Percentiles rank a stretch among this genome's conserved stretches.
These are phyloP conservation scores for Struthio camelus DNA, from an alignment of 2,113 vertebrate genomes.

Conservation along the genomic window DNA sequence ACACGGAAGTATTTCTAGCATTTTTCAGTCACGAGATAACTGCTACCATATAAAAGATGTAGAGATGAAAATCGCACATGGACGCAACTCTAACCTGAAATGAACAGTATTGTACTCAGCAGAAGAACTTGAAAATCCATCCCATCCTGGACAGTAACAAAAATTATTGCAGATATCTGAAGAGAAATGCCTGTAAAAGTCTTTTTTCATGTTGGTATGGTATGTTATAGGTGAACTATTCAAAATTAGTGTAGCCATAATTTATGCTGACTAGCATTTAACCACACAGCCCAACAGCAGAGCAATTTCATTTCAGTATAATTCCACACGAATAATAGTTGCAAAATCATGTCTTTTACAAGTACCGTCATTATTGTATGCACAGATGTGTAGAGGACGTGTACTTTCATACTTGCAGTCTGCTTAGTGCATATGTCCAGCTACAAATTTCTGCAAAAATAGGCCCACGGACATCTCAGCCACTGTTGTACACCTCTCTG, in stretches of 20 bases:
- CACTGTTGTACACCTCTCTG: neutral
- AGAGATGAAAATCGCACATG: neutral
- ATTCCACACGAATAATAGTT: neutral
- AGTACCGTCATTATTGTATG: neutral
- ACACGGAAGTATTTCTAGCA: neutral
- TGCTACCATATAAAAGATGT: neutral
- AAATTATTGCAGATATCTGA: neutral
- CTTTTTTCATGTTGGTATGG: neutral
- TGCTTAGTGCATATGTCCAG: neutral
- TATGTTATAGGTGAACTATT: fast-evolving
- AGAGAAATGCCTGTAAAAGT: neutral
- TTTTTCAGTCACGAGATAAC: neutral
- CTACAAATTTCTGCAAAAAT: neutral
- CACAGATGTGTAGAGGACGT: neutral
- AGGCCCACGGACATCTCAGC: neutral
- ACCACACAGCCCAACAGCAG: neutral
- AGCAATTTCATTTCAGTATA: neutral
- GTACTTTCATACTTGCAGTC: neutral
- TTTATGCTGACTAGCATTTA: neutral
- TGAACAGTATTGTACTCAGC: neutral
- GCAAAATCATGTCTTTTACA: neutral
- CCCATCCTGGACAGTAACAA: neutral
- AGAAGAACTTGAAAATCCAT: neutral
- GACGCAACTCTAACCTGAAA: neutral
- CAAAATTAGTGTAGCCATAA: neutral